Percentiles rank a stretch among this genome's conserved stretches.
These are phyloP conservation scores for Machimus atricapillus DNA, from an alignment of 2,888 invertebrate species.

Conservation along the genomic window DNA sequence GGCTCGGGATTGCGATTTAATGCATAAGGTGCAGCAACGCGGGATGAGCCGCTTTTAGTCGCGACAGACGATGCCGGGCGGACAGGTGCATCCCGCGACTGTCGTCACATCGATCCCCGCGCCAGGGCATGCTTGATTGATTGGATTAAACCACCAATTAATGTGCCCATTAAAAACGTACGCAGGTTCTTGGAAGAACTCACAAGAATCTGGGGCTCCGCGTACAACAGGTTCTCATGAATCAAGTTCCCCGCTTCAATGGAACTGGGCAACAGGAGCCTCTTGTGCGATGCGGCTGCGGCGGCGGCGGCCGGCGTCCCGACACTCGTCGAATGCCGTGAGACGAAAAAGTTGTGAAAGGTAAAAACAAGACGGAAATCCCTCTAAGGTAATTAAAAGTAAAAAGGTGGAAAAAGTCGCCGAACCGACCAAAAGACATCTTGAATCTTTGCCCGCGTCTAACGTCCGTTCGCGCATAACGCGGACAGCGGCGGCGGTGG, in stretches of 20 bases:
- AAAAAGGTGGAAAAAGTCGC: conserved; percentile 27
- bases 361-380: conserved; percentile 29
- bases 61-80: not conserved
- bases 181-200: not conserved
- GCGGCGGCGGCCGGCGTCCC: not conserved
- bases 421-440: conserved; percentile 26
- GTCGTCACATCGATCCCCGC: not conserved
- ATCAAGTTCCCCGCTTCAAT: conserved; percentile 39
- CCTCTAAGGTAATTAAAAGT: conserved; percentile 40
- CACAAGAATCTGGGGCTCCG: conserved; percentile 14
- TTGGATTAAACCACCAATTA: conserved; percentile 47
- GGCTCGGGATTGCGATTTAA: not conserved
- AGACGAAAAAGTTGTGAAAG: conserved; percentile 26
- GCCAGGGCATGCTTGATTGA: conserved; percentile 36
- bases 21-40: no score
- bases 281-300: not conserved
- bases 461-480: not conserved
- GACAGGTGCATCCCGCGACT: conserved; percentile 1
- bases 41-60: not conserved
- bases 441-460: conserved; percentile 7
- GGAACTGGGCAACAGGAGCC: not conserved
- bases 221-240: conserved; percentile 44
- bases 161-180: conserved; percentile 42
- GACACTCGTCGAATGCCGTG: not conserved
- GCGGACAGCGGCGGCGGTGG: not conserved